Evolutionary conservation across 2,113 vertebrate species (phyloP).

Genomic region (Nipponia nippon): DNA sequence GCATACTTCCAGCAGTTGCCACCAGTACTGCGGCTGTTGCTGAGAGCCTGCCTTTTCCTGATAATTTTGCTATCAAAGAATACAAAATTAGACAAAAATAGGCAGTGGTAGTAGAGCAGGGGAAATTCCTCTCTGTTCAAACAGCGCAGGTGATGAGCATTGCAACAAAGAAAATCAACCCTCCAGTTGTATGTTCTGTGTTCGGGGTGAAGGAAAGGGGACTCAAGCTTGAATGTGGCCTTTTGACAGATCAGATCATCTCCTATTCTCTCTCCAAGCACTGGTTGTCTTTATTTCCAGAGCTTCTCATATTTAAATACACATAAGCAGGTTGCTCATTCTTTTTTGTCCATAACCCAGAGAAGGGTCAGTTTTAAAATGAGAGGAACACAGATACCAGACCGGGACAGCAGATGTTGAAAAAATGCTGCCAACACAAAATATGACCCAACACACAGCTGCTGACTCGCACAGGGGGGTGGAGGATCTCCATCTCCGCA

Average conservation of each 20-base stretch:
- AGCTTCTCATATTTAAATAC: background rate
- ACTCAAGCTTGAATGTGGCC: background rate
- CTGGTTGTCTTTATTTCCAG: background rate
- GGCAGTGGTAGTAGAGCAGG: background rate
- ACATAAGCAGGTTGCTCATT: background rate
- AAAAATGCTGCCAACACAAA: background rate
- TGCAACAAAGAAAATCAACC: background rate
- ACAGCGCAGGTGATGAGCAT: accelerated
- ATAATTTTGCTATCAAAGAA: background rate
- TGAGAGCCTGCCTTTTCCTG: background rate
- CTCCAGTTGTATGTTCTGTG: background rate
- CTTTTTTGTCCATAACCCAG: background rate
- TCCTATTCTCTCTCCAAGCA: background rate
- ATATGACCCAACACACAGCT: background rate
- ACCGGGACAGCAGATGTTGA: background rate
- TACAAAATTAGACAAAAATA: background rate
- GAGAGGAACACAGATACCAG: background rate
- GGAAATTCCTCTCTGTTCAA: background rate
- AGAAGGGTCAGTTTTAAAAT: background rate
- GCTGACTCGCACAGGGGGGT: accelerated
- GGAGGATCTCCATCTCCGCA: background rate
- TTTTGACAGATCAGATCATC: background rate
- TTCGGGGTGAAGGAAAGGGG: background rate
- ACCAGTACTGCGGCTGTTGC: background rate
- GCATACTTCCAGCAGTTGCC: background rate